Evolutionary conservation across 2,888 invertebrate genomes (phyloP).

Genomic region (Leptinotarsa juncta): DNA sequence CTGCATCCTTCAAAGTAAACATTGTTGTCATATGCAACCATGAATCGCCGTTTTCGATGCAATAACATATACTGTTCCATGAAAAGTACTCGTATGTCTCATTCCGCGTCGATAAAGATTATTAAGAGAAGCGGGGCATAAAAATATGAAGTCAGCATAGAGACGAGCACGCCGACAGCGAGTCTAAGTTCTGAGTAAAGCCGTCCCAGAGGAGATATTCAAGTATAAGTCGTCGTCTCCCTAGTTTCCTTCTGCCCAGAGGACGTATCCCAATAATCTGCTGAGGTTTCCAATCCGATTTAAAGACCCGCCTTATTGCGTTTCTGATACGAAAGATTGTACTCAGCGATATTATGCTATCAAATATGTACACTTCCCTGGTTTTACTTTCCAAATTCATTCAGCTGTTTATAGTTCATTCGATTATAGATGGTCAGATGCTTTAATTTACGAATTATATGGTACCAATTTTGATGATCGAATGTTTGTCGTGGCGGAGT

Average conservation of each 20-base stretch:
- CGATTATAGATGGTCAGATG: constrained; percentile 8
- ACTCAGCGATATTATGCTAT: constrained; percentile 50
- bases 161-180: constrained; percentile 33
- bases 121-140: constrained; percentile 40
- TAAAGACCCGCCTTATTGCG: constrained; percentile 59
- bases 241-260: constrained; percentile 50
- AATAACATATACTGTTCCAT: background rate
- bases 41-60: too few relatives aligned
- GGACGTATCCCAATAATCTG: constrained; percentile 62
- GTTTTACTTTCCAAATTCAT: constrained; percentile 35
- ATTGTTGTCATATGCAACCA: too few relatives aligned
- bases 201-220: constrained; percentile 57
- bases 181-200: constrained; percentile 41
- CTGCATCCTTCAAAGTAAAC: too few relatives aligned
- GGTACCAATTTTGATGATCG: background rate
- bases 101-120: constrained; percentile 35
- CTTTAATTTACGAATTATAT: background rate
- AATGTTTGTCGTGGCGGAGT: background rate
- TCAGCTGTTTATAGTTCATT: constrained; percentile 21
- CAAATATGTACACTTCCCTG: constrained; percentile 45
- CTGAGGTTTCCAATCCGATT: constrained; percentile 62
- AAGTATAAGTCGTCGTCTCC: constrained; percentile 51
- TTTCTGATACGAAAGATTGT: constrained; percentile 54
- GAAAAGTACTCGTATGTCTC: background rate
- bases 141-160: constrained; percentile 47